phyloP scores from a whole-genome alignment of 2,888 invertebrate species.

The Unio delphinus region DNA sequence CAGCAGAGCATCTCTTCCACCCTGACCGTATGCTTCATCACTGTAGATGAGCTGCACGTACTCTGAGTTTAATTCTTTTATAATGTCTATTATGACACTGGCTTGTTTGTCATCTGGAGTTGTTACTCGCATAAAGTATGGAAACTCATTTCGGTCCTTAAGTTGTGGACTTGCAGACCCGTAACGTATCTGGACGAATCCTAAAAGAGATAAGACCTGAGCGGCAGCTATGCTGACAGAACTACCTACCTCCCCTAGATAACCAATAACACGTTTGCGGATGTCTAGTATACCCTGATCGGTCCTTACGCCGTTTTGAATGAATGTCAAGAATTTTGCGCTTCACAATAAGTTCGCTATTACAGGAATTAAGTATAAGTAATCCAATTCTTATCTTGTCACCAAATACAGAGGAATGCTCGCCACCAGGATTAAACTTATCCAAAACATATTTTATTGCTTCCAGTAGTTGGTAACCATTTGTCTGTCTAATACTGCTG shows the following conservation, averaged over 20 bases:
- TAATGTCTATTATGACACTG: neutral
- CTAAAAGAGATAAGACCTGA: neutral
- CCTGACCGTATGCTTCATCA: neutral
- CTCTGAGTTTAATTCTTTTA: neutral
- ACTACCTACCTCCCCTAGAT: neutral
- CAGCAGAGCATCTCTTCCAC: neutral
- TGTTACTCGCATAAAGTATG: neutral
- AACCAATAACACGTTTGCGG: neutral
- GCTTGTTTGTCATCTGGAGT: neutral
- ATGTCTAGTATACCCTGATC: neutral
- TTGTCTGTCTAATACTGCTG: neutral
- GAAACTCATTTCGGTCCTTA: neutral
- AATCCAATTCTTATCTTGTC: neutral
- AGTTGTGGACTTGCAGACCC: neutral
- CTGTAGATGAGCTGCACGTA: constrained; percentile 1
- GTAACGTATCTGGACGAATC: neutral
- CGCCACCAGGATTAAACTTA: neutral
- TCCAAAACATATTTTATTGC: neutral
- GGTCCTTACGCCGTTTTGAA: neutral
- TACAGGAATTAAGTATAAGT: neutral
- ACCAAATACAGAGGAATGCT: neutral
- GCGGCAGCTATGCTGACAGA: neutral
- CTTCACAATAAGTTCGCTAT: neutral
- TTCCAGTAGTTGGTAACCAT: neutral
- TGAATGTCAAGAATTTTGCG: neutral